Evolutionary conservation across 64 coral and sea anemone genomes (phyloP).

Genomic region (Orbicella faveolata): DNA sequence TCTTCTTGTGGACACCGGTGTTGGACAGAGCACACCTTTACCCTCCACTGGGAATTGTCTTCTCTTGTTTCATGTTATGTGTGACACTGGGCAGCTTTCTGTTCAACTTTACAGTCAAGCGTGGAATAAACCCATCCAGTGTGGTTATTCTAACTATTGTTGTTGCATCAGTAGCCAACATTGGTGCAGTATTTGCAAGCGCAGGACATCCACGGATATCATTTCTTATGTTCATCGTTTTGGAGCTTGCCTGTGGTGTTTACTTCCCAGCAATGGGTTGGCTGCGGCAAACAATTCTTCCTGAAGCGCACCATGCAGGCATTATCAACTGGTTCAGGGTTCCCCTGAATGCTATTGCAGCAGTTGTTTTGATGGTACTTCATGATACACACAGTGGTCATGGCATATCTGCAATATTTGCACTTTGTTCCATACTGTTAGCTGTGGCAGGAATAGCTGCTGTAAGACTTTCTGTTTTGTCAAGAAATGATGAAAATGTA

Average conservation of each 20-base stretch:
- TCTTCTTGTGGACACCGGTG: slow-evolving; percentile 97
- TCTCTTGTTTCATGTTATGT: slow-evolving; percentile 94
- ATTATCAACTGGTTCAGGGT: slow-evolving; percentile 99
- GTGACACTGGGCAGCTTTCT: slow-evolving; percentile 83
- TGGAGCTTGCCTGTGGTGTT: slow-evolving; percentile 88
- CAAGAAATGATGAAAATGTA: slow-evolving; percentile 79
- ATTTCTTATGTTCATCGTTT: slow-evolving; percentile 84
- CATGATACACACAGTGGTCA: slow-evolving; percentile 96
- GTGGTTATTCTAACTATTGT: slow-evolving; percentile 69
- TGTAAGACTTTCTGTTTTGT: slow-evolving; percentile 63
- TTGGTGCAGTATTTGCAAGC: slow-evolving; percentile 77
- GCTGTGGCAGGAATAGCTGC: slow-evolving; percentile 66
- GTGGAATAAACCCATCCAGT: slow-evolving; percentile 65
- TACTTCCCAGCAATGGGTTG: slow-evolving; percentile 99
- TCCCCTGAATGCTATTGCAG: slow-evolving; percentile 85
- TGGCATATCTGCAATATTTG: slow-evolving; percentile 95
- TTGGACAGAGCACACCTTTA: slow-evolving; percentile 71
- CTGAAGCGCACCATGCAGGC: slow-evolving; percentile 93
- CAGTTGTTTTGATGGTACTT: slow-evolving; percentile 89
- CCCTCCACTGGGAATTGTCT: slow-evolving; percentile 89
- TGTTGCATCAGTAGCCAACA: slow-evolving; percentile 75
- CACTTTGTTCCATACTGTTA: slow-evolving; percentile 81
- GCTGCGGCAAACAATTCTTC: slow-evolving; percentile 88
- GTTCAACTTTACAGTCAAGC: slow-evolving; percentile 77
- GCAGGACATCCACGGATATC: slow-evolving; percentile 80